phyloP scores from a whole-genome alignment of 2,797 vertebrate species.

The Coilia nasus region DNA sequence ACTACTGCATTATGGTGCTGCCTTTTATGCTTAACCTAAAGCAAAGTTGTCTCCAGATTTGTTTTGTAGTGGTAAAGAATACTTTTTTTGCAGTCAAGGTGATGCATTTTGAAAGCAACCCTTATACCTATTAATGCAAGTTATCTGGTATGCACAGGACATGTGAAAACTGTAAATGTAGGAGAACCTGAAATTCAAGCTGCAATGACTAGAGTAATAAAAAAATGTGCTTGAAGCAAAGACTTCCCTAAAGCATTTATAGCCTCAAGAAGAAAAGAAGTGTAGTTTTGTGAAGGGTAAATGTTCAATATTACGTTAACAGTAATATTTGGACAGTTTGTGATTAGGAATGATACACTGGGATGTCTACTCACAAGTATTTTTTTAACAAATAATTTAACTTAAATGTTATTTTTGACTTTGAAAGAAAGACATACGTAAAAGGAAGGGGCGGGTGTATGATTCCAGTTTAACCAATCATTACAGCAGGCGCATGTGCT shows the following conservation, averaged over 20 bases:
- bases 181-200: background rate
- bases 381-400: background rate
- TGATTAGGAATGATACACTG: background rate
- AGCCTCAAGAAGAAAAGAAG: background rate
- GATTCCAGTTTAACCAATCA: background rate
- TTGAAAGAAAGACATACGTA: background rate
- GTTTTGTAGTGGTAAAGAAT: background rate
- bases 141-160: background rate
- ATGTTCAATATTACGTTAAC: background rate
- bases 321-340: background rate
- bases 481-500: background rate
- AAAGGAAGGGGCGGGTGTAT: constrained; percentile 3
- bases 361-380: background rate
- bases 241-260: background rate
- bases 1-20: too few relatives aligned
- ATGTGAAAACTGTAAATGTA: too few relatives aligned
- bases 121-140: too few relatives aligned
- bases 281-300: background rate
- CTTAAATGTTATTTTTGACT: background rate
- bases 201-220: background rate
- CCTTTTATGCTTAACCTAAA: too few relatives aligned
- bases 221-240: background rate
- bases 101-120: too few relatives aligned
- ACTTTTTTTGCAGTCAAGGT: background rate
- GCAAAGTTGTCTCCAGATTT: background rate